Percentiles rank a stretch among this genome's conserved stretches.
Evolutionary conservation across 2,888 invertebrate species (phyloP).

Genomic region (Sepioteuthis lessoniana): DNA sequence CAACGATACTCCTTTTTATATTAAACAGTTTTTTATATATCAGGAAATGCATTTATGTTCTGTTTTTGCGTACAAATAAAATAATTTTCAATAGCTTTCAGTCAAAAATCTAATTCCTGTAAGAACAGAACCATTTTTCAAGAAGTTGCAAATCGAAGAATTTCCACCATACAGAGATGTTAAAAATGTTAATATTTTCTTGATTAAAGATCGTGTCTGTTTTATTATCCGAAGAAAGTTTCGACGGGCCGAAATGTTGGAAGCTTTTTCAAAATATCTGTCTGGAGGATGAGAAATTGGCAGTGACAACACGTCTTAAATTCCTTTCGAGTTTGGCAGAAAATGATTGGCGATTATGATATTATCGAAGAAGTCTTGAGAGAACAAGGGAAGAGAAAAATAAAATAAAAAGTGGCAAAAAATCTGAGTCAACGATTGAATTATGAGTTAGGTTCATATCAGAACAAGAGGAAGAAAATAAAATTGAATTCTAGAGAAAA

Average conservation of each 20-base stretch:
- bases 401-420: too few relatives aligned
- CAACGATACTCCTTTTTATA: too few relatives aligned
- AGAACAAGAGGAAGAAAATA: too few relatives aligned
- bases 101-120: fast-evolving
- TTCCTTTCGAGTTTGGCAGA: not conserved
- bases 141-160: not conserved
- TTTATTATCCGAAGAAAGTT: not conserved
- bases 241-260: not conserved
- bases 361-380: not conserved
- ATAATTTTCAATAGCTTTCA: too few relatives aligned
- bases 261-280: not conserved
- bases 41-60: too few relatives aligned
- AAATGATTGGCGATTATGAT: not conserved
- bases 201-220: not conserved
- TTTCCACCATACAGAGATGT: not conserved
- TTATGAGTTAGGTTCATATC: too few relatives aligned
- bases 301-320: not conserved
- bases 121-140: not conserved
- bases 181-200: not conserved
- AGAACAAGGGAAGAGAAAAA: too few relatives aligned
- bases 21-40: too few relatives aligned
- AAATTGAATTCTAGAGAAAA: too few relatives aligned
- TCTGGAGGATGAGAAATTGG: not conserved
- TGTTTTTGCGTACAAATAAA: too few relatives aligned
- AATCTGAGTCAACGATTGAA: too few relatives aligned